A percentile compares a stretch with the other conserved stretches of the same genome.
phyloP scores from a whole-genome alignment of 2,797 vertebrate genomes.

The Argentina silus region DNA sequence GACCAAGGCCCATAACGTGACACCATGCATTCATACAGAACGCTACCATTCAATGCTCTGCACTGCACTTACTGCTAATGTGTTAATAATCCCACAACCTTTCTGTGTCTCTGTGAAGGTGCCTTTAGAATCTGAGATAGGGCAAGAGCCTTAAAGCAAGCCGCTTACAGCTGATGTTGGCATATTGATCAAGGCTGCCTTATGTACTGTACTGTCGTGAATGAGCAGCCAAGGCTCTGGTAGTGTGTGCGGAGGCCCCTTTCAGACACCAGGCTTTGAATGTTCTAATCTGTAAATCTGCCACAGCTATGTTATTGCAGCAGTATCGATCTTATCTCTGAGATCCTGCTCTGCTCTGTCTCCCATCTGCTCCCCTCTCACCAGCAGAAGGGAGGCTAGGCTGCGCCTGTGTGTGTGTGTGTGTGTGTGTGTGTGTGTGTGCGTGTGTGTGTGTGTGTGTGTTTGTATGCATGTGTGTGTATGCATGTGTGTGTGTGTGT shows the following conservation, averaged over 20 bases:
- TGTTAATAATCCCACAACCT: conserved; percentile 63
- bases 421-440: background rate
- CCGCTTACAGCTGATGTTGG: conserved; percentile 53
- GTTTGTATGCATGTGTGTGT: background rate
- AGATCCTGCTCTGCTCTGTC: conserved; percentile 43
- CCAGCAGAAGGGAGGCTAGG: conserved; percentile 23
- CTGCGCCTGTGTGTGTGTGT: conserved; percentile 14
- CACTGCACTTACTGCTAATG: conserved; percentile 40
- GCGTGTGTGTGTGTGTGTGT: too few relatives aligned
- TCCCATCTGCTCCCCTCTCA: conserved; percentile 53
- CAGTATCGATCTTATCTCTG: conserved; percentile 64
- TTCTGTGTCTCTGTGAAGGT: conserved; percentile 53
- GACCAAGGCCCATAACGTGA: conserved; percentile 31
- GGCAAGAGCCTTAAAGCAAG: conserved; percentile 22
- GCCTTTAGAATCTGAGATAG: conserved; percentile 44
- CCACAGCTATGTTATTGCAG: conserved; percentile 64
- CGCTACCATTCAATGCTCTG: conserved; percentile 6
- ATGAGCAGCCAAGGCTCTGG: conserved; percentile 43
- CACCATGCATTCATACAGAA: conserved; percentile 52
- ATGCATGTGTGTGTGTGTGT: background rate
- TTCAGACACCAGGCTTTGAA: conserved; percentile 37
- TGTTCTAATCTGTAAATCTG: conserved; percentile 72
- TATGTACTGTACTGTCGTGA: conserved; percentile 20
- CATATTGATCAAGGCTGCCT: conserved; percentile 64
- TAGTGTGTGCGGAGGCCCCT: conserved; percentile 14